Conservation (phyloP, 2,888 invertebrate genomes). For the Camponotus fellah region DNA sequence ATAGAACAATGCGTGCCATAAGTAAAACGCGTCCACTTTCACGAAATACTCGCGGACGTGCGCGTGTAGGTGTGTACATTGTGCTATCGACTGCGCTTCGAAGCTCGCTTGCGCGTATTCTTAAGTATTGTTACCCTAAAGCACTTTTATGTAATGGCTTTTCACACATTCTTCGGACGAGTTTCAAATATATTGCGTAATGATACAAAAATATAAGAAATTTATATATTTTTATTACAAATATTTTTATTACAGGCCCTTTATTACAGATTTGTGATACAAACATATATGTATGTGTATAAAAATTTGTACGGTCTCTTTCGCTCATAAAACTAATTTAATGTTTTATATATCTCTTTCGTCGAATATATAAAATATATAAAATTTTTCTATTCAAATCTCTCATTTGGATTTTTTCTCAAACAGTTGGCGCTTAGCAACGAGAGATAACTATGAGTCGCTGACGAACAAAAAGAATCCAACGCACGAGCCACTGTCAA, state of each 20-base stretch:
- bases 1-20: constrained; percentile 79
- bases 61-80: constrained; percentile 36
- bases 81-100: constrained; percentile 39
- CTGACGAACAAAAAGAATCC: constrained; percentile 76
- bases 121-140: constrained; percentile 5
- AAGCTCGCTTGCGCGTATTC: constrained; percentile 32
- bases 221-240: neutral
- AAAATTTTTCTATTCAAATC: neutral
- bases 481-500: constrained; percentile 77
- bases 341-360: neutral
- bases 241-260: neutral
- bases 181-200: neutral
- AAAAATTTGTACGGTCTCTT: too few species aligned
- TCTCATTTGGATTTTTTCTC: neutral
- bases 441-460: constrained; percentile 81
- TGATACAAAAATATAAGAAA: neutral
- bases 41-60: constrained; percentile 65
- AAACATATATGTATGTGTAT: neutral
- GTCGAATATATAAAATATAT: neutral
- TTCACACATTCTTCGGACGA: constrained; percentile 9
- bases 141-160: neutral
- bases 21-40: constrained; percentile 78
- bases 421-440: constrained; percentile 68
- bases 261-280: neutral
- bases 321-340: too few species aligned